Evolutionary conservation across 2,888 invertebrate species (phyloP).

Genomic region (Plagodis pulveraria): DNA sequence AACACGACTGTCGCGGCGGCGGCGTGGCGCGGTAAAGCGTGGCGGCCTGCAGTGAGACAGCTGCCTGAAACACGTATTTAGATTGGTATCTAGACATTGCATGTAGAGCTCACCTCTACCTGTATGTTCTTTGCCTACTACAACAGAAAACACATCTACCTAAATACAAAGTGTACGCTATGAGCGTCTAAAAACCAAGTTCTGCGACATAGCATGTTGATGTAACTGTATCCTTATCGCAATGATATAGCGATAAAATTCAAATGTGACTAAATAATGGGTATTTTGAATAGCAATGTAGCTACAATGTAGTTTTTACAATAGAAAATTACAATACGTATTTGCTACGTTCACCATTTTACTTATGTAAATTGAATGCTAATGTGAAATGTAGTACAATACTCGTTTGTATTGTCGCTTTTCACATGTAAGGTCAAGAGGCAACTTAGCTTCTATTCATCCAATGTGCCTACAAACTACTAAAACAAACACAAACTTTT

Average conservation of each 20-base stretch:
- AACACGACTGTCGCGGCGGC: conserved; percentile 56
- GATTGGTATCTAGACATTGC: conserved; percentile 28
- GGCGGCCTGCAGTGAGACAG: conserved; percentile 38
- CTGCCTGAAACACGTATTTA: conserved; percentile 39
- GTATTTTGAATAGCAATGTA: conserved; percentile 4
- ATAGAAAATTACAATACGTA: too few species aligned
- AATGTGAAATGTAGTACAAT: too few species aligned
- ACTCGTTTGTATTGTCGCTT: too few species aligned
- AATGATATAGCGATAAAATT: conserved; percentile 49
- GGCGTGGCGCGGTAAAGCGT: conserved; percentile 32
- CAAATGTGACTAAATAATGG: conserved; percentile 51
- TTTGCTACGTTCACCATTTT: too few species aligned
- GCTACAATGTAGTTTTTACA: conserved; percentile 1
- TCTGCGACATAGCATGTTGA: conserved; percentile 46
- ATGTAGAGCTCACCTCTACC: conserved; percentile 29
- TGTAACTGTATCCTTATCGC: conserved; percentile 46
- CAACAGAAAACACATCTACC: conserved; percentile 7
- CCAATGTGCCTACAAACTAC: too few species aligned
- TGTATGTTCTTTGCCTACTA: conserved; percentile 10
- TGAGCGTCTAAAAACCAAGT: conserved; percentile 58
- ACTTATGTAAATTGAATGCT: too few species aligned
- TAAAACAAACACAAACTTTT: conserved; percentile 5
- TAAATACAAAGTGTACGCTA: conserved; percentile 27
- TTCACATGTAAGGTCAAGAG: too few species aligned
- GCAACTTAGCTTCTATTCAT: too few species aligned